phyloP scores from a whole-genome alignment of 2,888 invertebrate genomes.

The Hydrotaea diabolus region DNA sequence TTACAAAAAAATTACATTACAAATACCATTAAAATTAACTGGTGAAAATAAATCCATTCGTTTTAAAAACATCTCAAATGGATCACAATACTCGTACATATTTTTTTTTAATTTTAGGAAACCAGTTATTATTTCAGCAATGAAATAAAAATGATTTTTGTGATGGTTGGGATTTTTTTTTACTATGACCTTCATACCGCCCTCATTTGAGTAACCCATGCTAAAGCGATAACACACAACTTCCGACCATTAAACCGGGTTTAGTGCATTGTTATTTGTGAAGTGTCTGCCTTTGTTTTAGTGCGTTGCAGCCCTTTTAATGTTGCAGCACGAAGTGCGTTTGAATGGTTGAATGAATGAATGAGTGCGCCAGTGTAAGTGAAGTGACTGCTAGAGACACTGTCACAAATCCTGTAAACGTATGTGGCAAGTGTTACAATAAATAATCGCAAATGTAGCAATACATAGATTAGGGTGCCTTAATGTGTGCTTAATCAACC shows the following conservation, averaged over 20 bases:
- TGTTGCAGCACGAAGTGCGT: slow-evolving; percentile 21
- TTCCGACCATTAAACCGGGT: not conserved
- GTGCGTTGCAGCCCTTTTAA: slow-evolving; percentile 47
- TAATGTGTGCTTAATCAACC: too few relatives aligned
- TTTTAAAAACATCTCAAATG: too few relatives aligned
- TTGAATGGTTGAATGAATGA: slow-evolving; percentile 12
- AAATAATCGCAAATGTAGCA: not conserved
- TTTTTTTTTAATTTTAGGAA: too few relatives aligned
- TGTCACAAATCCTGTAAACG: slow-evolving; percentile 15
- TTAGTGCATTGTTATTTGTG: not conserved
- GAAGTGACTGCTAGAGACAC: slow-evolving; percentile 32
- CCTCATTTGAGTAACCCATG: not conserved
- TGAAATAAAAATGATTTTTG: too few relatives aligned
- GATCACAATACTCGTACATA: too few relatives aligned
- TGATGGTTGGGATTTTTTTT: too few relatives aligned
- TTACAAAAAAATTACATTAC: too few relatives aligned
- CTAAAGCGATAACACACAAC: not conserved
- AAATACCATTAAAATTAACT: too few relatives aligned
- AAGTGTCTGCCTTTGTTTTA: slow-evolving; percentile 40
- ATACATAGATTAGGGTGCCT: not conserved
- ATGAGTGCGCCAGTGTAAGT: not conserved
- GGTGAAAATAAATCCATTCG: too few relatives aligned
- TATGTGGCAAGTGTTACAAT: not conserved
- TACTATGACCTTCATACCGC: not conserved
- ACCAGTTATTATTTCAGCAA: too few relatives aligned